Evolutionary conservation across 1,140 invertebrate genomes (phyloP).

Genomic region (Arion vulgaris): DNA sequence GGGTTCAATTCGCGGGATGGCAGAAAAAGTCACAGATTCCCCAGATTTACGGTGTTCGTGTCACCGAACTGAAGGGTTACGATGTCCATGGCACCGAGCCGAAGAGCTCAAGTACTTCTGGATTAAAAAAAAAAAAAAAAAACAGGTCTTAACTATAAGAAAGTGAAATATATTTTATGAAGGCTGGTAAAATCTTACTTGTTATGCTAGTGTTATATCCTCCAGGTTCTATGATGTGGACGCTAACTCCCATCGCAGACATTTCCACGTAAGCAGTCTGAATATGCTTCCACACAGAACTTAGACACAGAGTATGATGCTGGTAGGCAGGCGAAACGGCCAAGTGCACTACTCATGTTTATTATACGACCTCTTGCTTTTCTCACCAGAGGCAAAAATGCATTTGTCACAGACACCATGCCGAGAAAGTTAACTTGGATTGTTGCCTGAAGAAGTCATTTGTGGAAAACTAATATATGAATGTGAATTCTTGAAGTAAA

Average conservation of each 20-base stretch:
- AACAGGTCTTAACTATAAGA: no score
- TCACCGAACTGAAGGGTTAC: no score
- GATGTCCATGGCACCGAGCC: no score
- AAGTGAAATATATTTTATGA: no score
- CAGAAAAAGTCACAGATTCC: no score
- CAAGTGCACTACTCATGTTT: constrained; percentile 51
- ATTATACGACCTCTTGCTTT: constrained; percentile 51
- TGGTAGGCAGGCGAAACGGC: constrained; percentile 36
- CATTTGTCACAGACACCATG: constrained; percentile 46
- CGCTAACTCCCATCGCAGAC: constrained; percentile 54
- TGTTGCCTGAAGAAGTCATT: background rate
- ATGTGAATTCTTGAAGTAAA: no score
- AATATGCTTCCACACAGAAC: constrained; percentile 54
- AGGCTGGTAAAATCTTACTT: constrained; percentile 16
- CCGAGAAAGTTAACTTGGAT: constrained; percentile 53
- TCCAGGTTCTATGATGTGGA: constrained; percentile 68
- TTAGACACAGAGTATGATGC: constrained; percentile 55
- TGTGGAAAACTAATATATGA: no score
- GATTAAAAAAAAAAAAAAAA: no score
- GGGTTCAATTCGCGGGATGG: no score
- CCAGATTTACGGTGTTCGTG: no score
- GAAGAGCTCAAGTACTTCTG: no score
- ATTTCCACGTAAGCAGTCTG: constrained; percentile 49
- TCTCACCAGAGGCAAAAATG: constrained; percentile 55
- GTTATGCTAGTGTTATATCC: constrained; percentile 61